phyloP scores from a whole-genome alignment of 1,140 invertebrate species.

The Atta texana region DNA sequence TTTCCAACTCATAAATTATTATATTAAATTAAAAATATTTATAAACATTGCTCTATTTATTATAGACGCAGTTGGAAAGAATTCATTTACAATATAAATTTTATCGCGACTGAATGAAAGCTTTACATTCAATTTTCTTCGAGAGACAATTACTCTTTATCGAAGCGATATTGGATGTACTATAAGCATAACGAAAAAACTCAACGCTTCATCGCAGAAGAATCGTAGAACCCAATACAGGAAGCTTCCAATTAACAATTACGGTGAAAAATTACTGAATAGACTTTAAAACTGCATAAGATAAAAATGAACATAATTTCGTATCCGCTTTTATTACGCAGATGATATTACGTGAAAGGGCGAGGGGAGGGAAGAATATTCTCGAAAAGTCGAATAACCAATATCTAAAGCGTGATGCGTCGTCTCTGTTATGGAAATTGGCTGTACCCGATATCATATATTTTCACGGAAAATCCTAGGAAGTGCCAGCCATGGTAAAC shows the following conservation, averaged over 20 bases:
- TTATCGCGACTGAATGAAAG: background rate
- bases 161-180: constrained; percentile 21
- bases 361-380: background rate
- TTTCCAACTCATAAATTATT: background rate
- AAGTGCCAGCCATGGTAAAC: constrained; percentile 41
- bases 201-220: constrained; percentile 22
- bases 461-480: constrained; percentile 31
- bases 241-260: constrained; percentile 53
- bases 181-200: constrained; percentile 35
- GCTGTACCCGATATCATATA: constrained; percentile 44
- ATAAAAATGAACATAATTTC: constrained; percentile 33
- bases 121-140: constrained; percentile 46
- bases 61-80: background rate
- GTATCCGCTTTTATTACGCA: constrained; percentile 43
- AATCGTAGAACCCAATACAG: background rate
- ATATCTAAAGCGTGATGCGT: constrained; percentile 65
- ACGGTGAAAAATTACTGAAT: constrained; percentile 4
- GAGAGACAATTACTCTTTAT: constrained; percentile 32
- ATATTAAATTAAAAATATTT: constrained; percentile 3
- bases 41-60: background rate
- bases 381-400: constrained; percentile 68
- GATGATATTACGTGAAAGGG: constrained; percentile 27
- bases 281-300: constrained; percentile 16
- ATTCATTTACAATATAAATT: constrained; percentile 24
- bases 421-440: constrained; percentile 67